These are phyloP conservation scores for Caretta caretta DNA, from an alignment of 2,113 vertebrate species.

Conservation along the genomic window DNA sequence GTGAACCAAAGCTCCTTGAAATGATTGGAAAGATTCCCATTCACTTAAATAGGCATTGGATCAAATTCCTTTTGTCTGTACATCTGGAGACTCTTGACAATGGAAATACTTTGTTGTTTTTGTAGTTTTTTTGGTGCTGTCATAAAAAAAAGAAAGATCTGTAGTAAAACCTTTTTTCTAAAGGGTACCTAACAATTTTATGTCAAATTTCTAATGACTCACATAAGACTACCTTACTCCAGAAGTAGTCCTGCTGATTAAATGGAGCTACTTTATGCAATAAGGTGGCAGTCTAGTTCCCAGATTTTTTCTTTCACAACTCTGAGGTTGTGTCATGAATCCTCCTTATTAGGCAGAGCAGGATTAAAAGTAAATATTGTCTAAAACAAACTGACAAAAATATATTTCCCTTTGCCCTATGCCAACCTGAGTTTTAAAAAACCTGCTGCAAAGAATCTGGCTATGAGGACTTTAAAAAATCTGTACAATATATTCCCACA, in stretches of 20 bases:
- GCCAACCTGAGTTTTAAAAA: background rate
- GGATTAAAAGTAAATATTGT: background rate
- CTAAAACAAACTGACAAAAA: background rate
- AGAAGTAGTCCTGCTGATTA: background rate
- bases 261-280: background rate
- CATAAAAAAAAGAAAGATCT: accelerated
- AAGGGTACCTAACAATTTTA: background rate
- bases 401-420: background rate
- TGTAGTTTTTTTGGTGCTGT: accelerated
- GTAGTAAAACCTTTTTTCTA: background rate
- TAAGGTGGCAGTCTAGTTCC: background rate
- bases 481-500: background rate
- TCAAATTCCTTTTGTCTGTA: accelerated
- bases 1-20: background rate
- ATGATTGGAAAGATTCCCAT: background rate
- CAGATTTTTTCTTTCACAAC: background rate
- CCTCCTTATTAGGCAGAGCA: background rate
- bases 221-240: background rate
- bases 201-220: background rate
- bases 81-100: accelerated
- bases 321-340: background rate
- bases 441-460: background rate
- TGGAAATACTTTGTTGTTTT: accelerated
- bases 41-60: accelerated
- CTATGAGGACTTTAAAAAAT: background rate